A percentile compares a stretch with the other conserved stretches of the same genome.
phyloP scores from a whole-genome alignment of 2,113 vertebrate species.

The Serinus canaria region DNA sequence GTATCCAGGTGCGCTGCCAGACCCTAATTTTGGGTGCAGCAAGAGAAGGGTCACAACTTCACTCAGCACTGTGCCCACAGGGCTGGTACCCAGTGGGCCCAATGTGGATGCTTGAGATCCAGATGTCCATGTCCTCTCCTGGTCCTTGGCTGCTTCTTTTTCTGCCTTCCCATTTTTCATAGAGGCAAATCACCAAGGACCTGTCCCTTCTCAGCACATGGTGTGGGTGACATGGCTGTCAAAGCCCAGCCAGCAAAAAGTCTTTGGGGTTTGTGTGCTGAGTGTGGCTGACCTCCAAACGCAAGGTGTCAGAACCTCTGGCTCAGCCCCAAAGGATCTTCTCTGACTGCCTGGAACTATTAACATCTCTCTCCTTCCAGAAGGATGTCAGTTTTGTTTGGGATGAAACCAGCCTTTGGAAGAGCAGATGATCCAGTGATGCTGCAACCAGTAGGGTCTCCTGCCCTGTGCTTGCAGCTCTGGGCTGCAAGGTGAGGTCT shows the following conservation, averaged over 20 bases:
- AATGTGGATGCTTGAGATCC: not conserved
- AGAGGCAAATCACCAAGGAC: not conserved
- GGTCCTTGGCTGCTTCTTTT: not conserved
- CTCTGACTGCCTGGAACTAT: not conserved
- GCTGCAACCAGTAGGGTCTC: not conserved
- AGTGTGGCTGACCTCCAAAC: not conserved
- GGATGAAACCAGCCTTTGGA: not conserved
- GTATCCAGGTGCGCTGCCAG: not conserved
- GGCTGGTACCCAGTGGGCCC: no score
- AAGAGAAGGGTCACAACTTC: not conserved
- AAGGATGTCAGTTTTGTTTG: not conserved
- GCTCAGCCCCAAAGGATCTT: not conserved
- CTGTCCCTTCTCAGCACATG: not conserved
- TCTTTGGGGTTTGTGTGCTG: not conserved
- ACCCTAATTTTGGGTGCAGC: not conserved
- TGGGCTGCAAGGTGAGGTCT: not conserved
- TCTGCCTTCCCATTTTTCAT: not conserved
- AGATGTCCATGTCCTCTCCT: not conserved
- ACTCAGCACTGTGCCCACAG: accelerated
- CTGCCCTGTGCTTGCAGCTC: not conserved
- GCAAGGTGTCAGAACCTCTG: not conserved
- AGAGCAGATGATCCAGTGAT: not conserved
- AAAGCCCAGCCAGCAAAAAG: not conserved
- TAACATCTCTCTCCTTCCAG: not conserved
- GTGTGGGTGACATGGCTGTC: not conserved